phyloP scores from a whole-genome alignment of 2,113 vertebrate species.

The Epinephelus fuscoguttatus region DNA sequence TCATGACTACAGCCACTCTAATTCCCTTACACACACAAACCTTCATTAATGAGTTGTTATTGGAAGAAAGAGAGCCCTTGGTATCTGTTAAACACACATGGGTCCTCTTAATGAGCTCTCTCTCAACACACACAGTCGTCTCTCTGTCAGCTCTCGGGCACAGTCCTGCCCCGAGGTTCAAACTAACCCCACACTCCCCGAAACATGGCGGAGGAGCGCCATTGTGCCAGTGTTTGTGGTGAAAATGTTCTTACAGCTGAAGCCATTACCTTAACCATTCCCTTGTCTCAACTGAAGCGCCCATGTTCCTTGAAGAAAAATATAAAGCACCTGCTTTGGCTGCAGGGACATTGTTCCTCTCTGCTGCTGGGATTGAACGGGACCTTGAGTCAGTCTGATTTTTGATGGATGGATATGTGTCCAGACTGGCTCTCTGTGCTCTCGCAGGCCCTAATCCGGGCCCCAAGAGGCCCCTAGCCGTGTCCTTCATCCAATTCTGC shows the following conservation, averaged over 20 bases:
- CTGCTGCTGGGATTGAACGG: constrained; percentile 33
- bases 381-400: constrained; percentile 52
- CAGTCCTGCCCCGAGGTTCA: constrained; percentile 39
- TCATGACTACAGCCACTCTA: constrained; percentile 80
- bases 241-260: constrained; percentile 44
- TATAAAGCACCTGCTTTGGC: constrained; percentile 61
- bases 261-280: constrained; percentile 22
- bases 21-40: constrained; percentile 84
- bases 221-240: constrained; percentile 54
- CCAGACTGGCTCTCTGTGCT: constrained; percentile 46
- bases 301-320: constrained; percentile 39
- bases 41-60: constrained; percentile 87
- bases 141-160: constrained; percentile 67
- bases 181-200: constrained; percentile 12
- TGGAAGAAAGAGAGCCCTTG: constrained; percentile 80
- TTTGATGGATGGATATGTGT: constrained; percentile 71
- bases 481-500: constrained; percentile 75
- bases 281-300: background rate
- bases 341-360: constrained; percentile 32
- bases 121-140: constrained; percentile 68
- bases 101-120: constrained; percentile 81
- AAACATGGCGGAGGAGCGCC: constrained; percentile 41
- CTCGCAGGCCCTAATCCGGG: constrained; percentile 54
- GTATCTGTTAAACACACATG: constrained; percentile 85
- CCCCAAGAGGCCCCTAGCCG: constrained; percentile 60